Evolutionary conservation across 30 jellyfish, hydroid and myxozoan species (phyloP).

Genomic region (Hydra vulgaris): DNA sequence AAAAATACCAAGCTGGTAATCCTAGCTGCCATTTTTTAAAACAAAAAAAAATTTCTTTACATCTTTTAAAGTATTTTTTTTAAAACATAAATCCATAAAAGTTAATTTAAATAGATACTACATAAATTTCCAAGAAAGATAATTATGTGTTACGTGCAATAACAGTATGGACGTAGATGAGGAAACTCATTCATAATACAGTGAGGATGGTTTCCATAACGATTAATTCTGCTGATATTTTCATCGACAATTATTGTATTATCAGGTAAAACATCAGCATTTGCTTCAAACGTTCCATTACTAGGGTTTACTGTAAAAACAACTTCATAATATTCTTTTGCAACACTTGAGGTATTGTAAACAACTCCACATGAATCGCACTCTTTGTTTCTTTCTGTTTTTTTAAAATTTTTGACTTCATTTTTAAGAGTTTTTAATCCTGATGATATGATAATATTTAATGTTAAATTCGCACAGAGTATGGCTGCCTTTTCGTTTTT

Average conservation of each 20-base stretch:
- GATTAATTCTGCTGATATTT: slow-evolving; percentile 46
- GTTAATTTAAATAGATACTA: too few species aligned
- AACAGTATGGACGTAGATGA: slow-evolving; percentile 45
- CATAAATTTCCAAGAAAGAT: too few species aligned
- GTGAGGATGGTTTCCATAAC: slow-evolving; percentile 55
- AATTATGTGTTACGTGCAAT: too few species aligned
- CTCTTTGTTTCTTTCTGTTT: slow-evolving; percentile 8
- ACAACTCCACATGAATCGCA: slow-evolving; percentile 63
- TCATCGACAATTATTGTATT: slow-evolving; percentile 8
- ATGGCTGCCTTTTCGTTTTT: background rate
- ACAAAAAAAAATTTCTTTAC: too few species aligned
- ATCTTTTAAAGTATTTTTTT: too few species aligned
- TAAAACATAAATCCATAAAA: too few species aligned
- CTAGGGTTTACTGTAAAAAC: slow-evolving; percentile 70
- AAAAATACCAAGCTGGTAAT: too few species aligned
- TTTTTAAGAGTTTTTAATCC: slow-evolving; percentile 23
- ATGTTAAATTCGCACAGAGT: slow-evolving; percentile 10
- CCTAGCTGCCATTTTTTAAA: too few species aligned
- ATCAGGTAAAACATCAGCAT: background rate
- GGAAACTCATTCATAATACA: slow-evolving; percentile 51
- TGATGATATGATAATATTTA: slow-evolving; percentile 22
- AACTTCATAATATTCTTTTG: slow-evolving; percentile 27
- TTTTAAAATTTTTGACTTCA: slow-evolving; percentile 32
- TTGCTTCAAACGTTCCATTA: slow-evolving; percentile 49
- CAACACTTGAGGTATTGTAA: background rate